phyloP scores from a whole-genome alignment of 2,113 vertebrate genomes.

The Recurvirostra avosetta region DNA sequence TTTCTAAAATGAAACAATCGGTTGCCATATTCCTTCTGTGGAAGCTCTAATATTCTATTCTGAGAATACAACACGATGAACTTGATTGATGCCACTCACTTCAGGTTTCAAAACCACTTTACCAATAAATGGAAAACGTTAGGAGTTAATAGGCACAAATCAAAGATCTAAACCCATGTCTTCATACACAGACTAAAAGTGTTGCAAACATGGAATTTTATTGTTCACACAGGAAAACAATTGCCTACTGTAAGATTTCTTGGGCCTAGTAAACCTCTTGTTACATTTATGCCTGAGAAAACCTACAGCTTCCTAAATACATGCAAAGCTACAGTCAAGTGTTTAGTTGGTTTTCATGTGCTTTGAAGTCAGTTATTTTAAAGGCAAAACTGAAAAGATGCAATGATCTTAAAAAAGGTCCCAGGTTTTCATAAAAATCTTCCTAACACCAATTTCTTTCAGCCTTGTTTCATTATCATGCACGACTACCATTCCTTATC shows the following conservation, averaged over 20 bases:
- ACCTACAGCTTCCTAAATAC: not conserved
- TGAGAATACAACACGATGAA: not conserved
- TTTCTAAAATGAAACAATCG: not conserved
- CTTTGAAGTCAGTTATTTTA: not conserved
- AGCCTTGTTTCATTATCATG: not conserved
- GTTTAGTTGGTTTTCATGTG: accelerated
- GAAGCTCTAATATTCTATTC: not conserved
- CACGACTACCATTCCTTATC: not conserved
- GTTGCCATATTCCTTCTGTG: not conserved
- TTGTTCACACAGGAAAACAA: not conserved
- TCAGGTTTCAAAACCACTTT: not conserved
- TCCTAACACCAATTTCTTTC: not conserved
- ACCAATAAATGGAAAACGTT: not conserved
- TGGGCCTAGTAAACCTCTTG: not conserved
- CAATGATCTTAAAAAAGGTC: not conserved
- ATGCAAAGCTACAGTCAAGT: not conserved
- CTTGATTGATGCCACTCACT: not conserved
- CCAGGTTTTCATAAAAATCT: not conserved
- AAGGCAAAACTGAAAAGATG: not conserved
- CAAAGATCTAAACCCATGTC: not conserved
- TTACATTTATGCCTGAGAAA: not conserved
- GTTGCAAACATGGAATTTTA: not conserved
- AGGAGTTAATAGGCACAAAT: not conserved
- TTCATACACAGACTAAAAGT: not conserved
- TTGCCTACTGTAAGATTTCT: not conserved